phyloP scores from a whole-genome alignment of 2,888 invertebrate species.

The Barypeithes pellucidus region DNA sequence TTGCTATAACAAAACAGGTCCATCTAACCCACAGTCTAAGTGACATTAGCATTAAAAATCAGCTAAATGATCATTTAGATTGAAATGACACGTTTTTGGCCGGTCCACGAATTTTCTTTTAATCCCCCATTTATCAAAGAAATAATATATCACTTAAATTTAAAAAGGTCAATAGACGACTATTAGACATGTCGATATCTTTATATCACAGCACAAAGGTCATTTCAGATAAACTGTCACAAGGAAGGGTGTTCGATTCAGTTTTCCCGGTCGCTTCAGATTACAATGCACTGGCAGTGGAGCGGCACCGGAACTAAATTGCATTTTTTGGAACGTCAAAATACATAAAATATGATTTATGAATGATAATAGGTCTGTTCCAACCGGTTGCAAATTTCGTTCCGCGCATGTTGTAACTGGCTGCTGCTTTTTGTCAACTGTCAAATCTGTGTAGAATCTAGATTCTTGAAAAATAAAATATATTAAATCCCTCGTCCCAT shows the following conservation, averaged over 20 bases:
- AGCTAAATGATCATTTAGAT: too few relatives aligned
- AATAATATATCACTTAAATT: slow-evolving; percentile 5
- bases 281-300: slow-evolving; percentile 64
- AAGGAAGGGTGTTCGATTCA: slow-evolving; percentile 38
- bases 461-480: too few relatives aligned
- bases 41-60: too few relatives aligned
- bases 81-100: too few relatives aligned
- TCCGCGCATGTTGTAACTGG: too few relatives aligned
- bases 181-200: slow-evolving; percentile 10
- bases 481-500: too few relatives aligned
- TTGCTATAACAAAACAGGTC: too few relatives aligned
- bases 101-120: too few relatives aligned
- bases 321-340: slow-evolving; percentile 64
- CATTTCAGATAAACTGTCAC: slow-evolving; percentile 52
- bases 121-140: not conserved
- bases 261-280: slow-evolving; percentile 58
- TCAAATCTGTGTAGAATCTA: too few relatives aligned
- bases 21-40: too few relatives aligned
- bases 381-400: too few relatives aligned
- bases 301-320: slow-evolving; percentile 63
- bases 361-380: slow-evolving; percentile 52
- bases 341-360: slow-evolving; percentile 69
- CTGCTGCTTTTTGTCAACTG: too few relatives aligned
- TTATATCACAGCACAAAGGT: slow-evolving; percentile 38
- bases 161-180: slow-evolving; percentile 30